phyloP scores from a whole-genome alignment of 2,797 vertebrate species.

The Tadarida brasiliensis region DNA sequence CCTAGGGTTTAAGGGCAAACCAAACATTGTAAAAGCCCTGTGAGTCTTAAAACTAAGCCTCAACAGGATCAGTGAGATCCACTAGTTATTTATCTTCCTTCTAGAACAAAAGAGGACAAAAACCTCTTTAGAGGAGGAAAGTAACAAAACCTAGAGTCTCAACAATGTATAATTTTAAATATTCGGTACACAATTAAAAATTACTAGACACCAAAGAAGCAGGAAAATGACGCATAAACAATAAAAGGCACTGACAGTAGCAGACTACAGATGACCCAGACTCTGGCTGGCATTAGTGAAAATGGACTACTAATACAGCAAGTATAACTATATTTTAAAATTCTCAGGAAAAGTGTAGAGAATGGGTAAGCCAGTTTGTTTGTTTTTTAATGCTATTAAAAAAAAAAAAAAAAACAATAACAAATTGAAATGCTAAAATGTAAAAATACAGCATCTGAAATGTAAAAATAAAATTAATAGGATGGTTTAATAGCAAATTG shows the following conservation, averaged over 20 bases:
- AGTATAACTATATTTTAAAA: not conserved
- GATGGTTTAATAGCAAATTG: too few species aligned
- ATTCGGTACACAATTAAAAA: not conserved
- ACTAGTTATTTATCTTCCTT: not conserved
- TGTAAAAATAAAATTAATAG: too few species aligned
- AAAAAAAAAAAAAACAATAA: not conserved
- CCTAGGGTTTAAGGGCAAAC: not conserved
- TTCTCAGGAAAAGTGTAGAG: not conserved
- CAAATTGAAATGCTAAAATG: too few species aligned
- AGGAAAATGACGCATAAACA: not conserved
- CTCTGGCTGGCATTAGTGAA: not conserved
- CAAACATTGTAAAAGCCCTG: not conserved
- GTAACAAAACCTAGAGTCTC: too few species aligned
- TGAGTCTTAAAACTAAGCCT: not conserved
- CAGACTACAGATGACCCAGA: not conserved
- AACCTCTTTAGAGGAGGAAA: too few species aligned
- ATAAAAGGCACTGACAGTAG: not conserved
- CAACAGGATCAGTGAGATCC: not conserved
- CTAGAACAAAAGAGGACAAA: not conserved
- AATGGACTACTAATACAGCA: not conserved
- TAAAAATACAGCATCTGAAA: too few species aligned
- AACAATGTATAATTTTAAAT: not conserved
- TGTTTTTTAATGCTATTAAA: not conserved
- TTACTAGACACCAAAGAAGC: not conserved
- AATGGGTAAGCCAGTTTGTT: too few species aligned